These are phyloP conservation scores for Resseliella maxima DNA, from an alignment of 2,888 invertebrate species.

Conservation along the genomic window DNA sequence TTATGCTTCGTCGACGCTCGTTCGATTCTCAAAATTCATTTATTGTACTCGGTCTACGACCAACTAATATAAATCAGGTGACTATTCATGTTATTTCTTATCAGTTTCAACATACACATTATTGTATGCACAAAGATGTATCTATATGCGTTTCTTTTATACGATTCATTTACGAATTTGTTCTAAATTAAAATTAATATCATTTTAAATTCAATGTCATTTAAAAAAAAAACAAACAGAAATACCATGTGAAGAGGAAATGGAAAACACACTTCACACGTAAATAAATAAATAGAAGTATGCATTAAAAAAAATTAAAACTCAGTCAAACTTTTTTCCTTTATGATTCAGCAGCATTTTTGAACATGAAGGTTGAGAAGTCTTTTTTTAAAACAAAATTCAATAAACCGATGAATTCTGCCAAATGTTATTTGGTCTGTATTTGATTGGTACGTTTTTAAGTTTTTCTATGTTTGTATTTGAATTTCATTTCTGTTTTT, in stretches of 20 bases:
- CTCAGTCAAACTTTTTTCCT: not conserved
- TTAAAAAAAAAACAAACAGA: too few relatives aligned
- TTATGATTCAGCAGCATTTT: not conserved
- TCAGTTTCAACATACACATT: not conserved
- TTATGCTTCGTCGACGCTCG: not conserved
- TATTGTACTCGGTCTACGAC: not conserved
- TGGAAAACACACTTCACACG: too few relatives aligned
- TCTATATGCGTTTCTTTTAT: too few relatives aligned
- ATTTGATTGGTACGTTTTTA: not conserved
- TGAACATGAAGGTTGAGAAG: not conserved
- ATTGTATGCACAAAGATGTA: too few relatives aligned
- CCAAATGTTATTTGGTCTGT: not conserved
- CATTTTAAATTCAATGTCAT: too few relatives aligned
- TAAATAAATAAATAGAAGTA: too few relatives aligned
- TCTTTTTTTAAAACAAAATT: not conserved
- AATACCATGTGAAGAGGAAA: too few relatives aligned
- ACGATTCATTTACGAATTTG: too few relatives aligned
- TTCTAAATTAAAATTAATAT: too few relatives aligned
- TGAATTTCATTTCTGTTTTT: not conserved
- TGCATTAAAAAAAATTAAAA: not conserved
- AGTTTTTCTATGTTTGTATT: slow-evolving; percentile 4
- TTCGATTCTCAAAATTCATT: not conserved
- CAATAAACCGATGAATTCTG: not conserved
- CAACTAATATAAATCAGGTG: not conserved
- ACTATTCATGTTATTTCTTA: not conserved